Percentiles rank a stretch among this genome's conserved stretches.
Conservation (phyloP, 1,140 invertebrate species). For the Drosophila triauraria region DNA sequence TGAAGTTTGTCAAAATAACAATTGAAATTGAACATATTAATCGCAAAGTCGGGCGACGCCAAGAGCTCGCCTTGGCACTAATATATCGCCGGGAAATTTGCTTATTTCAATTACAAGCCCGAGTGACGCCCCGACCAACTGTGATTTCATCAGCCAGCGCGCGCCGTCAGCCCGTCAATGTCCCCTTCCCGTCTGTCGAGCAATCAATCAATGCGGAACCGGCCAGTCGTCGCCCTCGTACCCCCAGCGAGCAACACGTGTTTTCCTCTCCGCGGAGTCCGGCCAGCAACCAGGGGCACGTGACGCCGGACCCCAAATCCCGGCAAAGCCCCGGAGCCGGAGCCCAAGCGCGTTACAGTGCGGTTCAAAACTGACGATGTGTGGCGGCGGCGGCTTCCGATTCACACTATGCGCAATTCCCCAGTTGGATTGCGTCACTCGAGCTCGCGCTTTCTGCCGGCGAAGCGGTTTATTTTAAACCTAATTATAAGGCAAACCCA, state of each 20-base stretch:
- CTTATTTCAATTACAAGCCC: slow-evolving; percentile 19
- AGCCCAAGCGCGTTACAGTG: slow-evolving; percentile 1
- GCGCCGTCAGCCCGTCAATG: slow-evolving; percentile 13
- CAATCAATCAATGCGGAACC: slow-evolving; percentile 26
- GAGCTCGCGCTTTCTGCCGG: slow-evolving; percentile 49
- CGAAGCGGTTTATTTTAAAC: slow-evolving; percentile 70
- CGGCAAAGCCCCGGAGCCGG: slow-evolving; percentile 2
- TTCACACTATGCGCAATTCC: slow-evolving; percentile 50
- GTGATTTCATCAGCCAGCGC: slow-evolving; percentile 30
- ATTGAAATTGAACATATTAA: slow-evolving; percentile 25
- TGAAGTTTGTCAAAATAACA: slow-evolving; percentile 1
- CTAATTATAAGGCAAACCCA: slow-evolving; percentile 63
- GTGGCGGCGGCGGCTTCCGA: slow-evolving; percentile 9
- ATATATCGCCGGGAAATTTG: slow-evolving; percentile 1
- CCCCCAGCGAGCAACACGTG: slow-evolving; percentile 41
- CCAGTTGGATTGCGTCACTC: slow-evolving; percentile 65
- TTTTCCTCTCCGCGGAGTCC: slow-evolving; percentile 16
- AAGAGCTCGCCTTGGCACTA: not conserved
- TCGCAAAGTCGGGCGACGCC: not conserved
- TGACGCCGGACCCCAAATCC: slow-evolving; percentile 16
- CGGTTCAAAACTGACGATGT: slow-evolving; percentile 3
- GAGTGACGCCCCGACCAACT: slow-evolving; percentile 11
- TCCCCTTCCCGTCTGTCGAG: not conserved
- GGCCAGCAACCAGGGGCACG: slow-evolving; percentile 35
- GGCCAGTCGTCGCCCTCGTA: slow-evolving; percentile 16